Conservation (phyloP, 2,797 vertebrate species). For the Manis crassicaudata region DNA sequence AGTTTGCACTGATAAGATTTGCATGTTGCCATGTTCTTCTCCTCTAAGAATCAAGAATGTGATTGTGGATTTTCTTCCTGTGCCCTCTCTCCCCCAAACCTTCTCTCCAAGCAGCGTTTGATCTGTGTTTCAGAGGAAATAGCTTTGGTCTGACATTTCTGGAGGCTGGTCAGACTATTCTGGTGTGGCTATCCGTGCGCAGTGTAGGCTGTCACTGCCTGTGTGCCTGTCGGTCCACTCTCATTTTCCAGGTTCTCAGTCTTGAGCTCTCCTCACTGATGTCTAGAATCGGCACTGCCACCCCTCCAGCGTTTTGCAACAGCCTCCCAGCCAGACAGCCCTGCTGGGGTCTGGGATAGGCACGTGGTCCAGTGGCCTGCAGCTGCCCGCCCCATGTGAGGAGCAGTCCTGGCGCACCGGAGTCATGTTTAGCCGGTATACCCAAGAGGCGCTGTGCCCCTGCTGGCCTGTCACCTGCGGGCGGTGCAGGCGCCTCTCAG, state of each 20-base stretch:
- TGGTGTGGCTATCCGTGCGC: not conserved
- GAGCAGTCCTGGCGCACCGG: not conserved
- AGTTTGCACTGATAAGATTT: constrained; percentile 83
- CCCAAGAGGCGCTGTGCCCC: not conserved
- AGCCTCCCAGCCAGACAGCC: not conserved
- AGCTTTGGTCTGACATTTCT: not conserved
- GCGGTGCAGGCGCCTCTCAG: not conserved
- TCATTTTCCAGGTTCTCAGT: constrained; percentile 9
- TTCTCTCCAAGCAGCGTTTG: not conserved
- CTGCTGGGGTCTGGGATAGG: not conserved
- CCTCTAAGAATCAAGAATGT: constrained; percentile 54
- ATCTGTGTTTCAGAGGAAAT: not conserved
- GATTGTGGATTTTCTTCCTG: constrained; percentile 26
- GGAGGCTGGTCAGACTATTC: not conserved
- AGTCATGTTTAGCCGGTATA: not conserved
- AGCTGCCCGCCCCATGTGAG: not conserved
- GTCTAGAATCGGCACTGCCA: not conserved
- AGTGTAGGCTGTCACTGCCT: not conserved
- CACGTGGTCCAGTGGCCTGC: not conserved
- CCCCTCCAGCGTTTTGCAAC: not conserved
- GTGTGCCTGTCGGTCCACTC: not conserved
- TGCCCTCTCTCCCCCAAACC: not conserved
- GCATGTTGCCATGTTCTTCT: constrained; percentile 71
- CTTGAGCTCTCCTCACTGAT: not conserved
- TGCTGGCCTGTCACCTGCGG: not conserved